A percentile compares a stretch with the other conserved stretches of the same genome.
These are phyloP conservation scores for Galemys pyrenaicus DNA, from an alignment of 2,113 vertebrate species.

Conservation along the genomic window DNA sequence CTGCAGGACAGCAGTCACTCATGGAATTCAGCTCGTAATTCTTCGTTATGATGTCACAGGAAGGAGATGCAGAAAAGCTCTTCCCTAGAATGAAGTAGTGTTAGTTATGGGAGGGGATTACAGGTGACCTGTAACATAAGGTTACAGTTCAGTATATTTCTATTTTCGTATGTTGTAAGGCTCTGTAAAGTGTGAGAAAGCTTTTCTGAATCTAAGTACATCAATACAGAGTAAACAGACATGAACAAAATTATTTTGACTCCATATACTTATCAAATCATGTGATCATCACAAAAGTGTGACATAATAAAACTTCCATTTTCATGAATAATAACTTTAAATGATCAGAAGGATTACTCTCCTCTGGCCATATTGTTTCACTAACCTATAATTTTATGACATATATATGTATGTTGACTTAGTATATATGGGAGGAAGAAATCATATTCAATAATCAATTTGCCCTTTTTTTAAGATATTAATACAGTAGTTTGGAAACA, in stretches of 20 bases:
- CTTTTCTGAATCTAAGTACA: neutral
- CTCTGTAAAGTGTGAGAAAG: neutral
- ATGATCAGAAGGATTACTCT: neutral
- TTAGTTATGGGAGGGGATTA: neutral
- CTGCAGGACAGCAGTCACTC: neutral
- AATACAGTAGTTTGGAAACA: neutral
- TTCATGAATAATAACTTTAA: neutral
- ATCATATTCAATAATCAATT: neutral
- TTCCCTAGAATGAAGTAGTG: neutral
- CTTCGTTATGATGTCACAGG: neutral
- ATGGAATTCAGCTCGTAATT: neutral
- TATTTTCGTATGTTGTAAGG: neutral
- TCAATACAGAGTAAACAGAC: neutral
- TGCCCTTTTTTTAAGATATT: neutral
- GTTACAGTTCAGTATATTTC: neutral
- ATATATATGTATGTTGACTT: neutral
- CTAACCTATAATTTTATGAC: neutral
- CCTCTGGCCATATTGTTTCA: neutral
- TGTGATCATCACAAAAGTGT: neutral
- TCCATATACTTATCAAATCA: neutral
- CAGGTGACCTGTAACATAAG: neutral
- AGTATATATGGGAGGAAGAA: neutral
- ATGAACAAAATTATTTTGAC: conserved; percentile 9
- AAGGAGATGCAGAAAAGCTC: neutral
- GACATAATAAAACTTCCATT: neutral